Conservation (phyloP, 2,113 vertebrate species). For the Syngnathus scovelli region DNA sequence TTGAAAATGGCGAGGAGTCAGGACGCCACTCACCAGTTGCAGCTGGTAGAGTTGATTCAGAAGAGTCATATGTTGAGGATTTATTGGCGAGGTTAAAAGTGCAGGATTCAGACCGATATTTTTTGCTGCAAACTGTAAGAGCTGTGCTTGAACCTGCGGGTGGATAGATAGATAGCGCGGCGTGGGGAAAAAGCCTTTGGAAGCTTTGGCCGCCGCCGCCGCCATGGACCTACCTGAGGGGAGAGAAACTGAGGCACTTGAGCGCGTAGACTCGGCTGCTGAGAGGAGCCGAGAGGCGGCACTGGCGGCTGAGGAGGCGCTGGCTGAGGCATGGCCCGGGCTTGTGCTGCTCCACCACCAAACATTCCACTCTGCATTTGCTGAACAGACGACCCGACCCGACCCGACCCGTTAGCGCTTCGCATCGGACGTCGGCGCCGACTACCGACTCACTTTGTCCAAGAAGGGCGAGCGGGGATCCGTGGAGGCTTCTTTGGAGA, state of each 20-base stretch:
- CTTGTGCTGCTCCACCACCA: conserved; percentile 95
- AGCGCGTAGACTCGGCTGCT: conserved; percentile 98
- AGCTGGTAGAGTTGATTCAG: conserved; percentile 99
- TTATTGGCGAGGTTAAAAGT: conserved; percentile 99
- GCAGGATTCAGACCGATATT: conserved; percentile 99
- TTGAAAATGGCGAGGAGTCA: not conserved
- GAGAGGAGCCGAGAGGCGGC: conserved; percentile 96
- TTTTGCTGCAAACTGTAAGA: conserved; percentile 99
- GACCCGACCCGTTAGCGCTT: no score
- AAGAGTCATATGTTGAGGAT: conserved; percentile 99
- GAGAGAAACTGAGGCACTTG: conserved; percentile 99
- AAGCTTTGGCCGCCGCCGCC: no score
- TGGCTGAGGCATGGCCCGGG: conserved; percentile 82
- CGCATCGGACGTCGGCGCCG: no score
- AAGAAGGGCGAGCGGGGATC: conserved; percentile 89
- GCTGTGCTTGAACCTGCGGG: conserved; percentile 98
- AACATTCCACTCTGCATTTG: conserved; percentile 97
- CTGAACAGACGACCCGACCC: conserved; percentile 52
- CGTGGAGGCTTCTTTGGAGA: conserved; percentile 96
- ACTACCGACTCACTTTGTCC: conserved; percentile 78
- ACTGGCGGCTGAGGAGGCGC: conserved; percentile 80
- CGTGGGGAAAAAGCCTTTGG: no score
- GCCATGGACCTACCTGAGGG: conserved; percentile 82
- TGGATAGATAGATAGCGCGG: not conserved
- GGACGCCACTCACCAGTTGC: conserved; percentile 86